These are phyloP conservation scores for Trichogramma dendrolimi DNA, from an alignment of 2,888 invertebrate genomes.

Conservation along the genomic window DNA sequence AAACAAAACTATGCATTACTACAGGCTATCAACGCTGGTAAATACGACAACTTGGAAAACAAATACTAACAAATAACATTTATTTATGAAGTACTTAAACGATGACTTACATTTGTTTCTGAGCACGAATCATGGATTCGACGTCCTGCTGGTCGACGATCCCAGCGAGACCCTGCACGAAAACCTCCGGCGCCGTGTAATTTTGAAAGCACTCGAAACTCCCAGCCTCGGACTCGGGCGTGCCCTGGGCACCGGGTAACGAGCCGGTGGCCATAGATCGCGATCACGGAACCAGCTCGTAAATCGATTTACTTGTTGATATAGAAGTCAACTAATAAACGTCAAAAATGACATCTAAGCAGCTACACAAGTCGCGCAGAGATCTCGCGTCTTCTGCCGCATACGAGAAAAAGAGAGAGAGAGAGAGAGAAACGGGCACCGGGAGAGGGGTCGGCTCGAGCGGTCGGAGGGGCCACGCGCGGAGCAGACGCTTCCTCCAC, in stretches of 20 bases:
- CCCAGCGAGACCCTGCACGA: constrained; percentile 86
- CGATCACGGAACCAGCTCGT: too few species aligned
- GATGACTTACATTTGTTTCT: constrained; percentile 80
- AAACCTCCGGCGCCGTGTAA: constrained; percentile 85
- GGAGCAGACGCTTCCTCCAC: too few species aligned
- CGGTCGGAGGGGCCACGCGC: too few species aligned
- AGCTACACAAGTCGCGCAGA: too few species aligned
- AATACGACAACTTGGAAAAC: background rate
- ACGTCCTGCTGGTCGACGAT: constrained; percentile 89
- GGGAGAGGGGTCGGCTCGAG: too few species aligned
- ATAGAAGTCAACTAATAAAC: too few species aligned
- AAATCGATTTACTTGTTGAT: too few species aligned
- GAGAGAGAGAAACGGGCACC: too few species aligned
- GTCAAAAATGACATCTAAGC: too few species aligned
- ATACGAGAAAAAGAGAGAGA: too few species aligned
- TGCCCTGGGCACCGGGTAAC: constrained; percentile 48
- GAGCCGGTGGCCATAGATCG: background rate
- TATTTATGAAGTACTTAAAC: too few species aligned
- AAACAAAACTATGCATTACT: constrained; percentile 35
- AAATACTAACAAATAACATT: background rate
- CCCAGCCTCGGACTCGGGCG: constrained; percentile 54
- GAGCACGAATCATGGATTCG: constrained; percentile 82
- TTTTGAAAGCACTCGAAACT: constrained; percentile 88
- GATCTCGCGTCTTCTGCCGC: too few species aligned
- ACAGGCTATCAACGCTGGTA: background rate